phyloP scores from a whole-genome alignment of 2,888 invertebrate species.

The Spodoptera exigua region DNA sequence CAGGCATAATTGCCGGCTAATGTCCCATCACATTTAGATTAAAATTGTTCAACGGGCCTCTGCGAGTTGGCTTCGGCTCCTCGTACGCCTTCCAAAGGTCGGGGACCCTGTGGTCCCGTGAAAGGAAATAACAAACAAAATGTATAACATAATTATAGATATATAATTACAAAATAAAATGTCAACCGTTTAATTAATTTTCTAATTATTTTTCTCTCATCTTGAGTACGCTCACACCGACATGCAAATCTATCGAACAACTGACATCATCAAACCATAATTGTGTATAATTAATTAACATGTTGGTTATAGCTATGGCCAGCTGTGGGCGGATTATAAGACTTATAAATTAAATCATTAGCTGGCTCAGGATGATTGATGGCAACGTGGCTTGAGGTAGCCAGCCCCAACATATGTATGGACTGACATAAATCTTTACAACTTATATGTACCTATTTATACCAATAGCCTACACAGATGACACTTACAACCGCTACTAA shows the following conservation, averaged over 20 bases:
- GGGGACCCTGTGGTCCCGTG: too few species aligned
- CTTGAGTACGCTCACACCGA: too few species aligned
- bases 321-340: conserved; percentile 27
- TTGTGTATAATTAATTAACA: conserved; percentile 26
- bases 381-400: conserved; percentile 5
- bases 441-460: not conserved
- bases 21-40: too few species aligned
- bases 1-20: too few species aligned
- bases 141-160: too few species aligned
- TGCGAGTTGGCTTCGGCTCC: too few species aligned
- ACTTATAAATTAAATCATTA: conserved; percentile 27
- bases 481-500: conserved; percentile 29
- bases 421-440: conserved; percentile 28
- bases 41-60: too few species aligned
- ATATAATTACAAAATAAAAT: too few species aligned
- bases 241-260: not conserved
- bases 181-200: too few species aligned
- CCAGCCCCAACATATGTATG: conserved; percentile 5
- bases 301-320: conserved; percentile 5
- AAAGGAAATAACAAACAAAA: too few species aligned
- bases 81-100: too few species aligned
- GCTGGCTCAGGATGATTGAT: conserved; percentile 36
- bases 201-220: too few species aligned
- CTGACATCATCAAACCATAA: conserved; percentile 17
- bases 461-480: conserved; percentile 14